phyloP scores from a whole-genome alignment of 2,797 vertebrate genomes.

The Myiotriccus ornatus region DNA sequence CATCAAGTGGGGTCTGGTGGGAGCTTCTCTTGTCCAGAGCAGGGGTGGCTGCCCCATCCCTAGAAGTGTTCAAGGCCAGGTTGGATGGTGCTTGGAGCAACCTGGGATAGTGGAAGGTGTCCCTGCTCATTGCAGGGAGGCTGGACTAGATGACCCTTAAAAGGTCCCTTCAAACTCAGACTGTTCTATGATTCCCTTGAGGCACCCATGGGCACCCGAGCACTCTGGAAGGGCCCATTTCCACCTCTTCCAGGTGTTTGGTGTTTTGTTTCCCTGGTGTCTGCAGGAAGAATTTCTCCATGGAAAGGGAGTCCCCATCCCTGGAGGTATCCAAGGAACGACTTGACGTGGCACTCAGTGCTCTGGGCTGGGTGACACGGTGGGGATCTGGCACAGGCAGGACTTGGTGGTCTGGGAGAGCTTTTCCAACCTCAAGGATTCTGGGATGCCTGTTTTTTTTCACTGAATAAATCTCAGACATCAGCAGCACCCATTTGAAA shows the following conservation, averaged over 20 bases:
- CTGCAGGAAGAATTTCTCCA: background rate
- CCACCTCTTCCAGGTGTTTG: background rate
- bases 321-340: background rate
- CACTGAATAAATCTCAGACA: background rate
- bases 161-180: background rate
- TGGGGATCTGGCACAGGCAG: accelerated
- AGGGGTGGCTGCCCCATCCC: background rate
- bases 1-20: background rate
- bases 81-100: background rate
- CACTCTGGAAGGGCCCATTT: background rate
- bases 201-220: background rate
- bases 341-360: background rate
- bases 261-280: background rate
- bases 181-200: background rate
- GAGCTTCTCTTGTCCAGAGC: background rate
- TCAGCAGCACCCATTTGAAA: background rate
- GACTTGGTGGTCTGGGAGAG: accelerated
- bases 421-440: background rate
- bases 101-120: background rate
- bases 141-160: background rate
- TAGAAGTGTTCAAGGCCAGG: background rate
- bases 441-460: background rate
- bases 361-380: background rate
- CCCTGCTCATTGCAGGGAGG: background rate
- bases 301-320: background rate